Percentiles rank a stretch among this genome's conserved stretches.
Conservation (phyloP, 2,113 vertebrate species). For the Pluvialis apricaria region DNA sequence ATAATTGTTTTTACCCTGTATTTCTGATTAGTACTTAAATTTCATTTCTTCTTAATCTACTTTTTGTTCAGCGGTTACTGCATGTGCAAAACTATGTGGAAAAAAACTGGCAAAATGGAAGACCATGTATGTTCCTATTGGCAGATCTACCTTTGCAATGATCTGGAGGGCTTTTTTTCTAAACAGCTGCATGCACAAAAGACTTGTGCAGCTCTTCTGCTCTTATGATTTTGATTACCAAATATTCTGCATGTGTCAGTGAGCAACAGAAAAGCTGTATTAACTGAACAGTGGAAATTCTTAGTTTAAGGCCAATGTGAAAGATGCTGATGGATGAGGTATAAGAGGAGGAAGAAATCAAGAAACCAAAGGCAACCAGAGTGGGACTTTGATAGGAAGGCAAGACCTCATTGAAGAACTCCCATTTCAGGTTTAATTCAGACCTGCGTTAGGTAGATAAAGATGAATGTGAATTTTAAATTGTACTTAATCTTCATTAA, state of each 20-base stretch:
- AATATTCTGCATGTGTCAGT: background rate
- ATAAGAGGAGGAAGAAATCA: background rate
- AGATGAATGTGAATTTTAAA: slow-evolving; percentile 66
- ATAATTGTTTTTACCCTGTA: background rate
- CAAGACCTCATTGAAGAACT: background rate
- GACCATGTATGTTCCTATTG: background rate
- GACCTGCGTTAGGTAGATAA: slow-evolving; percentile 53
- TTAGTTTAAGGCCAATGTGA: background rate
- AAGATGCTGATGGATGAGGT: background rate
- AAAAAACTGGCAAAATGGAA: background rate
- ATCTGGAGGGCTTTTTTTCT: background rate
- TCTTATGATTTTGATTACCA: slow-evolving; percentile 25
- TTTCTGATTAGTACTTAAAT: background rate
- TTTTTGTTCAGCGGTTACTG: background rate
- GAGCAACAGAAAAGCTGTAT: background rate
- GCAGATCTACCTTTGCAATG: background rate
- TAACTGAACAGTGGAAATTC: background rate
- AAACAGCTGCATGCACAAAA: background rate
- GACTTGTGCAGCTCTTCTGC: background rate
- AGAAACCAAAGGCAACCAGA: background rate
- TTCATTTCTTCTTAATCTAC: background rate
- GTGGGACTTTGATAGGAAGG: background rate
- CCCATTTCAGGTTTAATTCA: slow-evolving; percentile 46
- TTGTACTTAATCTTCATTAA: slow-evolving; percentile 69
- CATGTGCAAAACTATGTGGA: background rate